A percentile compares a stretch with the other conserved stretches of the same genome.
Evolutionary conservation across 2,888 invertebrate species (phyloP).

Genomic region (Rapana venosa): DNA sequence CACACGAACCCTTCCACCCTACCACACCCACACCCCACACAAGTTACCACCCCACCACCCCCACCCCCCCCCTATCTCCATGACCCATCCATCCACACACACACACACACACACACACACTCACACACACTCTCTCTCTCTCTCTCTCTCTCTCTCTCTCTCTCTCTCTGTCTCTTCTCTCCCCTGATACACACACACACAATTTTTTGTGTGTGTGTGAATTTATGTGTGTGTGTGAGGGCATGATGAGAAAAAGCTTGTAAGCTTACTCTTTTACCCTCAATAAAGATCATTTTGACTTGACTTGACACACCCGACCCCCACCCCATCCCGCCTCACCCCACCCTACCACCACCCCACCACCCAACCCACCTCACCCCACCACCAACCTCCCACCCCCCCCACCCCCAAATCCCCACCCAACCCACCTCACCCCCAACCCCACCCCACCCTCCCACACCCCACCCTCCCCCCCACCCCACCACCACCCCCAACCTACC

Average conservation of each 20-base stretch:
- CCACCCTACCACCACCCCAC: neutral
- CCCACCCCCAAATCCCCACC: too few species aligned
- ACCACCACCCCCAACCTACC: neutral
- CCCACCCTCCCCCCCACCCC: neutral
- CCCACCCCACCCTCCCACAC: neutral
- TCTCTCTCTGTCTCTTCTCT: too few species aligned
- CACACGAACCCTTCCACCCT: neutral
- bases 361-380: too few species aligned
- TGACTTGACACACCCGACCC: neutral
- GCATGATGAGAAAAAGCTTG: too few species aligned
- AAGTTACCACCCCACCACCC: too few species aligned
- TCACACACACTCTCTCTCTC: conserved; percentile 11
- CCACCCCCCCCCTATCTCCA: neutral
- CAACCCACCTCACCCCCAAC: neutral
- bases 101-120: conserved; percentile 27
- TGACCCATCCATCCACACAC: neutral
- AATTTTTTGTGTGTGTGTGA: too few species aligned
- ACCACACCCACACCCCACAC: too few species aligned
- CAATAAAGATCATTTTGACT: too few species aligned
- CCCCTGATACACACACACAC: too few species aligned
- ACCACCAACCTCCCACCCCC: too few species aligned
- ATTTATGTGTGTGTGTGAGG: too few species aligned
- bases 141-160: neutral
- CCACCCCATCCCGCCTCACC: neutral
- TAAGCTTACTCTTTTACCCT: too few species aligned